Evolutionary conservation across 2,888 invertebrate genomes (phyloP), one percentile per base, ranked within the genome.

Genomic region (Epistrophe eligans): DNA sequence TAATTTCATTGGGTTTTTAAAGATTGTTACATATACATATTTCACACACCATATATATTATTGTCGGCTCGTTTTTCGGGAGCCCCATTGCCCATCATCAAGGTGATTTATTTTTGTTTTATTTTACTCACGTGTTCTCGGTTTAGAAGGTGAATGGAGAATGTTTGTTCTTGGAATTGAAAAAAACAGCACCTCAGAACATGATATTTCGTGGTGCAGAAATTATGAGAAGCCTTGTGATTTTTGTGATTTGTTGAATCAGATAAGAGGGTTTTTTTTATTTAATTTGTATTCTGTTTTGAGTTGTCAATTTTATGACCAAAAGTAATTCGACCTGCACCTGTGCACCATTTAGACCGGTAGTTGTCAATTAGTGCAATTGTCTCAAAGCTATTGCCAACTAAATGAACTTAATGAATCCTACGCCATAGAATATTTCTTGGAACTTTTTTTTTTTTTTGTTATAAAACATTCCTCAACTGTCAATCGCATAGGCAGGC

Each of bases 331-430:
- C 70, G 35, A 35, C n/a, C 48, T 76, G 67, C 81, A 81, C 71
- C 81, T 81, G 70, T 38, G 38, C 55, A 35, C 48, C 72, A 80
- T 72, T 81, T 11, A 67, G 87, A 92, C 91, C 92, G 92, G 92
- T 91, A 92, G 92, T 91, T 90, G 91, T 91, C 91, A 92, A 92
- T 92, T 92, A 92, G 91, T 24, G 91, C 90, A 91, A 92, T 92
- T 90, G 91, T 90, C 73, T 71, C 88, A 89, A 90, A 91, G 89
- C 90, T 91, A 84, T 76, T 79, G 64, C 35, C 35, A 35, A 6
- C 70, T 74, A 81, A 74, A 76, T 38, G 57, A 71, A 72, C 40
- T 43, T 60, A 79, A 67, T 79, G 58, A 67, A 80, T 77, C 80
- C 60, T 84, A 66, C 60, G 67, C 80, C 48, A 60, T 57, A 58